Conservation (phyloP, 2,888 invertebrate species). For the Drosophila cracens region DNA sequence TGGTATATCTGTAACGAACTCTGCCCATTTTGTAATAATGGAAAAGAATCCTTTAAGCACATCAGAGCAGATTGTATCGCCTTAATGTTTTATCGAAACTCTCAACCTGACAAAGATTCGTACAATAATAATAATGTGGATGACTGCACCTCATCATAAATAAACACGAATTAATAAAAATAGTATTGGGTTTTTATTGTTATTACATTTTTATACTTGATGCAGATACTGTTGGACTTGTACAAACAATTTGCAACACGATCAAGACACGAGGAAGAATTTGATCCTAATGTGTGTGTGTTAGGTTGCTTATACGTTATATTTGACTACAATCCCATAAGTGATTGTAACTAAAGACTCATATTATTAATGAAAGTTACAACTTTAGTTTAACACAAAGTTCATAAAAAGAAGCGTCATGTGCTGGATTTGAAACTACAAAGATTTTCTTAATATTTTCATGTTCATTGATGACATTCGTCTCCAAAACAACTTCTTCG, state of each 20-base stretch:
- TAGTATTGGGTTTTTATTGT: too few species aligned
- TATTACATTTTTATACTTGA: too few species aligned
- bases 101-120: not conserved
- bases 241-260: too few species aligned
- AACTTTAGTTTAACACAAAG: not conserved
- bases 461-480: not conserved
- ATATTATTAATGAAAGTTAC: not conserved
- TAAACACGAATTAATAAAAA: too few species aligned
- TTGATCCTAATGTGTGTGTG: too few species aligned
- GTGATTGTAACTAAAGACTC: not conserved
- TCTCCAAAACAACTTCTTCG: accelerated
- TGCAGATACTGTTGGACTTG: too few species aligned
- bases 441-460: not conserved
- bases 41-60: not conserved
- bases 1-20: not conserved
- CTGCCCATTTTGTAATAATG: not conserved
- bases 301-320: not conserved
- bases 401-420: not conserved
- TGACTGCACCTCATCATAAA: not conserved
- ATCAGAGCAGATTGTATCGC: not conserved
- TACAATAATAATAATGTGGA: not conserved
- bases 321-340: not conserved
- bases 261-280: too few species aligned
- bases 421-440: too few species aligned
- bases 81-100: not conserved